A percentile compares a stretch with the other conserved stretches of the same genome.
Evolutionary conservation across 1,140 invertebrate genomes (phyloP).

Genomic region (Drosophila albomicans): DNA sequence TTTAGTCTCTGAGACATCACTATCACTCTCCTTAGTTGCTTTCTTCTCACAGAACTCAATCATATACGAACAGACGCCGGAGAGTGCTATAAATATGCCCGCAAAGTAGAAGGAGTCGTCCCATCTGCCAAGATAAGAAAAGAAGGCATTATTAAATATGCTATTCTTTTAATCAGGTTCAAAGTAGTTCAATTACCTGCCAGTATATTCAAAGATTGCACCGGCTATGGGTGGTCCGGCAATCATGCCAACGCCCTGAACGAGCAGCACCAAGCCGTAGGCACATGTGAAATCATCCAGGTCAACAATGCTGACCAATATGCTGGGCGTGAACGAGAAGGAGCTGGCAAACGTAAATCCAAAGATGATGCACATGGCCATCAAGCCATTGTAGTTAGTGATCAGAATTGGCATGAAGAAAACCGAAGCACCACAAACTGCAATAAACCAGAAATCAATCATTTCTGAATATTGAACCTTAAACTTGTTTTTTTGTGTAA

Average conservation of each 20-base stretch:
- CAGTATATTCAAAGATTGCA: conserved; percentile 81
- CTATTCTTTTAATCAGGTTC: neutral
- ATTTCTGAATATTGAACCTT: neutral
- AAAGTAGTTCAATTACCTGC: conserved; percentile 49
- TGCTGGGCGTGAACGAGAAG: conserved; percentile 94
- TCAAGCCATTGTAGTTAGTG: conserved; percentile 87
- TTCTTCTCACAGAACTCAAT: conserved; percentile 79
- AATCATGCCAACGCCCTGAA: conserved; percentile 91
- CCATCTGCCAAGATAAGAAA: conserved; percentile 62
- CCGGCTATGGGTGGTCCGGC: conserved; percentile 88
- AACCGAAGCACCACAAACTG: conserved; percentile 90
- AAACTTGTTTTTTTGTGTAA: no score
- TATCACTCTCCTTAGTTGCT: conserved; percentile 77
- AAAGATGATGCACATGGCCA: conserved; percentile 88
- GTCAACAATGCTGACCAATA: conserved; percentile 87
- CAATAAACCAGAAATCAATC: conserved; percentile 9
- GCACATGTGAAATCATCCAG: conserved; percentile 92
- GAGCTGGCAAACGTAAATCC: conserved; percentile 94
- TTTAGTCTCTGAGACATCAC: conserved; percentile 82
- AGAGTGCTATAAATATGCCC: conserved; percentile 93
- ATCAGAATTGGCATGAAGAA: conserved; percentile 90
- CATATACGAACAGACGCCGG: conserved; percentile 89
- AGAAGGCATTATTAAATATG: neutral
- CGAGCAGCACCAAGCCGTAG: conserved; percentile 94
- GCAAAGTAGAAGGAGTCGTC: conserved; percentile 91